Base-by-base conservation (phyloP, 2,797 vertebrate genomes). In the Esox lucius region DNA sequence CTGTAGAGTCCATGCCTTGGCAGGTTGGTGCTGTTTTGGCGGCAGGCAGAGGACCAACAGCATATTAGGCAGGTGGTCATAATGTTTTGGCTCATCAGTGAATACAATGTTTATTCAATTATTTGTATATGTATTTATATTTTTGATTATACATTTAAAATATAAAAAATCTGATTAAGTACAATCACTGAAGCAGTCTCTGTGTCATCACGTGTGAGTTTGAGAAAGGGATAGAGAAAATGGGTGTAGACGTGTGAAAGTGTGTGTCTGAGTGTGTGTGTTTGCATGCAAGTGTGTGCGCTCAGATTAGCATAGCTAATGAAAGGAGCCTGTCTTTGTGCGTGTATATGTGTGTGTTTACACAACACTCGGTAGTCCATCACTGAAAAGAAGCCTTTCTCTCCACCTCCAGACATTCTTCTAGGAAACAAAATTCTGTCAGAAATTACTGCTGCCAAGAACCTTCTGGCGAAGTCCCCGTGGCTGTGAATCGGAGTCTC, bases 271-370 rank as follows among this genome's bases (percentile, higher is more conserved):
- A 39, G n/a, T n/a, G 35, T 39, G 35, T 46, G 42, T 46, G 42
- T 46, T 46, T 8, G 7, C 42, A 46, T 46, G 33, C 42, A 1
- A 46, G 42, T 46, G 61, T 51, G 61, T 28, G 67, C 72, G 69
- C 74, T 78, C 11, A 85, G 88, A 92, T 93, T 91, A 88, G 90
- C 90, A 91, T 91, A 90, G 85, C 86, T 87, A 89, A 90, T 90
- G 86, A 92, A 90, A 90, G 88, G 85, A 87, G 82, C 84, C 90
- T 91, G 90, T 92, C 86, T 89, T 85, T 35, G 33, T 35, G 33
- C 2, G 5, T 81, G 83, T 86, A 86, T 84, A 86, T 68, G 81
- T 81, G 84, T 87, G 86, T 84, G 87, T 91, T 92, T 90, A 88
- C 83, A 89, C 70, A 81, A 79, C 85, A 84, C 76, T 86, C 59